Conservation (phyloP, 2,113 vertebrate genomes). For the Podilymbus podiceps region DNA sequence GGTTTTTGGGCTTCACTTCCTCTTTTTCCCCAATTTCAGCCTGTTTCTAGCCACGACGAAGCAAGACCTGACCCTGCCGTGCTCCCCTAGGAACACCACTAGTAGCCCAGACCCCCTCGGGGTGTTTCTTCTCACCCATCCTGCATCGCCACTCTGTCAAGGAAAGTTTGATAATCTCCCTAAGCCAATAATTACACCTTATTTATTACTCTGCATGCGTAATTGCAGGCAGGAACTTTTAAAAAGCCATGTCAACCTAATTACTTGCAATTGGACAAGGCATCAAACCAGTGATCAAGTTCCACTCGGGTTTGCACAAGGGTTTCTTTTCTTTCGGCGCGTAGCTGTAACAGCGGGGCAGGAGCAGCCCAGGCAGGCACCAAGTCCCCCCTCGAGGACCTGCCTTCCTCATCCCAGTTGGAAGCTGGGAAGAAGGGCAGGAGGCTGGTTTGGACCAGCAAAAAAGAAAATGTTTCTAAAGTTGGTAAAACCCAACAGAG, state of each 20-base stretch:
- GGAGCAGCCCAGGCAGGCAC: neutral
- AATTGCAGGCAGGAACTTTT: slow-evolving; percentile 33
- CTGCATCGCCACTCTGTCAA: neutral
- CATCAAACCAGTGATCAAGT: neutral
- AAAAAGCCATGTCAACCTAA: slow-evolving; percentile 29
- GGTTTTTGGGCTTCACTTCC: neutral
- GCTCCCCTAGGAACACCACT: neutral
- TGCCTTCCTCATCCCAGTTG: neutral
- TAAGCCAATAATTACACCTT: slow-evolving; percentile 11
- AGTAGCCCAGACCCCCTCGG: neutral
- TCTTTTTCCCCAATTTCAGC: neutral
- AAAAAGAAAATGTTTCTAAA: neutral
- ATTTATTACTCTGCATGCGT: slow-evolving; percentile 16
- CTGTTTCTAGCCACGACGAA: neutral
- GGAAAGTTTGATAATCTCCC: slow-evolving; percentile 36
- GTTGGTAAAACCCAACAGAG: neutral
- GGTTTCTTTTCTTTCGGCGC: neutral
- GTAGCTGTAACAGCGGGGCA: neutral
- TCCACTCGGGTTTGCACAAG: neutral
- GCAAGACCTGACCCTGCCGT: neutral
- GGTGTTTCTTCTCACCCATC: neutral
- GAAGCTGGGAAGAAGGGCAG: neutral
- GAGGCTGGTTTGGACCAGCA: neutral
- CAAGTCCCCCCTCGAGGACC: neutral
- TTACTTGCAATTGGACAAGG: neutral